Evolutionary conservation across 2,888 invertebrate species (phyloP).

Genomic region (Lysandra coridon): DNA sequence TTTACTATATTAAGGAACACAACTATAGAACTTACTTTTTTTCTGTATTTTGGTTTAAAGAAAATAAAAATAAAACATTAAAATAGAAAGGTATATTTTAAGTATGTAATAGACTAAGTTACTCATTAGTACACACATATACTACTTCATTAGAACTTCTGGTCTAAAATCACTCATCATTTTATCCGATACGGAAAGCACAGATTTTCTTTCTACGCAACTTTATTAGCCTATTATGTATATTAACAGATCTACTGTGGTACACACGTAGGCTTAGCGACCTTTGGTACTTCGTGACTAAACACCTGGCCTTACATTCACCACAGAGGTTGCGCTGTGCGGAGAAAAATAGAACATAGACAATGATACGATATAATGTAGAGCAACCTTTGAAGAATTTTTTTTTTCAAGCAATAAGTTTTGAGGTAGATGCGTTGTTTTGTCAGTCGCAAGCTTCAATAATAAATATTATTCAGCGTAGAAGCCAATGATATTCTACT

Average conservation of each 20-base stretch:
- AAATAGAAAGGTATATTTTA: no score
- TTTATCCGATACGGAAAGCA: not conserved
- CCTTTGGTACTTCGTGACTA: conserved; percentile 28
- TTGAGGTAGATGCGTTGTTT: no score
- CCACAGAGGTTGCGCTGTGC: conserved; percentile 3
- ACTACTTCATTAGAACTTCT: no score
- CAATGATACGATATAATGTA: conserved; percentile 1
- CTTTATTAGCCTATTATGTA: not conserved
- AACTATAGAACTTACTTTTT: not conserved
- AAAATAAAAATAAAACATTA: no score
- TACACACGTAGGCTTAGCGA: conserved; percentile 23
- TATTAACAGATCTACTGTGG: not conserved
- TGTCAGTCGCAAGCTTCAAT: not conserved
- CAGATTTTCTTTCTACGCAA: not conserved
- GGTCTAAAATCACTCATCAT: not conserved
- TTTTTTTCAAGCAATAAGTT: not conserved
- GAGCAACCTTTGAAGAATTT: not conserved
- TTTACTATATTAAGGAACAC: not conserved
- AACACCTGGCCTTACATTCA: conserved; percentile 29
- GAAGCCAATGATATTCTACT: not conserved
- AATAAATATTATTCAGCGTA: not conserved
- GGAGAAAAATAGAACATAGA: conserved; percentile 24
- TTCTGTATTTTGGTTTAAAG: not conserved
- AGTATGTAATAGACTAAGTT: no score
- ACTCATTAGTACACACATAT: no score